Conservation (phyloP, 2,113 vertebrate species). For the Parus major region DNA sequence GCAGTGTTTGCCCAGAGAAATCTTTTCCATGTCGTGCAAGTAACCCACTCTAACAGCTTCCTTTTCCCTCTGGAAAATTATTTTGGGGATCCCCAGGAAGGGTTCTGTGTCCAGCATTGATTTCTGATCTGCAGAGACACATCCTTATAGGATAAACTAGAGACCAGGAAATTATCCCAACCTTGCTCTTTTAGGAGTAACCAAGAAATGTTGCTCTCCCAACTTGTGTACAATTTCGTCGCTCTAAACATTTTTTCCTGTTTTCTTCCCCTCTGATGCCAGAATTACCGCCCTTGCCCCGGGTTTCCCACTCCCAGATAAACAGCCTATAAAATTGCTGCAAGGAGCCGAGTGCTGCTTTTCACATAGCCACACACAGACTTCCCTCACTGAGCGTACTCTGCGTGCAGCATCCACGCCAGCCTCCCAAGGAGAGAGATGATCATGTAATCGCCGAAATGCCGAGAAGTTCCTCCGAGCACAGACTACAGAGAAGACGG, state of each 20-base stretch:
- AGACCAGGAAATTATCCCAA: not conserved
- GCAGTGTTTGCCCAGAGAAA: not conserved
- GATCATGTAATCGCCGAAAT: not conserved
- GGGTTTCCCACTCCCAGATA: not conserved
- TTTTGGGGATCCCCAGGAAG: not conserved
- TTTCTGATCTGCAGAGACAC: not conserved
- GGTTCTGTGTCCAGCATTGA: not conserved
- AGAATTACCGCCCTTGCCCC: not conserved
- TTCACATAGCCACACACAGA: not conserved
- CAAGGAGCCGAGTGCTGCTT: not conserved
- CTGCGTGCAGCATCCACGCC: not conserved
- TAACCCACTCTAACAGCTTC: not conserved
- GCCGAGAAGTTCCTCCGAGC: not conserved
- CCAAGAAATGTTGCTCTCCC: not conserved
- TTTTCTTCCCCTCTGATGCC: not conserved
- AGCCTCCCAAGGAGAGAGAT: not conserved
- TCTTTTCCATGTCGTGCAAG: not conserved
- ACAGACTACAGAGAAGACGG: not conserved
- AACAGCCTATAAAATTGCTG: not conserved
- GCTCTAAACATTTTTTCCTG: not conserved
- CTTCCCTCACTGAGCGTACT: not conserved
- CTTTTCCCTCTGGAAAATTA: not conserved
- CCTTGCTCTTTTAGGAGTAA: not conserved
- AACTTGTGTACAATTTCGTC: not conserved
- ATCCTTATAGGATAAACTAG: not conserved